These are phyloP conservation scores for Remorina albescens DNA, from an alignment of 2,797 vertebrate species.

Conservation along the genomic window DNA sequence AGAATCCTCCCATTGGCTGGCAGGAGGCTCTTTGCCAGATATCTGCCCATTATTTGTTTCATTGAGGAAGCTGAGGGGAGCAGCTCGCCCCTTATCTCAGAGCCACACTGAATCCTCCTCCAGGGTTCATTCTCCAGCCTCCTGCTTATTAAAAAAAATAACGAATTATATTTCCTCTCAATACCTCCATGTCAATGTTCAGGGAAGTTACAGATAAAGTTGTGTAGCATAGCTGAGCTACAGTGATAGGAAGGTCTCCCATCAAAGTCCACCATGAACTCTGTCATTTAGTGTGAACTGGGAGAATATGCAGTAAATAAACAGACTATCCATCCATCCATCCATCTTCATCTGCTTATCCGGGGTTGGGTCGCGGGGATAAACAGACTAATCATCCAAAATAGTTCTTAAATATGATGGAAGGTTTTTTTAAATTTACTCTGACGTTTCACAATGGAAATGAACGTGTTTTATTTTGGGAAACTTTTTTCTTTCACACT, in stretches of 20 bases:
- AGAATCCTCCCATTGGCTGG: constrained; percentile 43
- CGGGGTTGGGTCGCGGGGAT: too few species aligned
- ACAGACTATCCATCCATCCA: too few species aligned
- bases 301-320: neutral
- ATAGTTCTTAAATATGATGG: neutral
- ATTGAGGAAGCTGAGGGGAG: constrained; percentile 74
- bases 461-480: neutral
- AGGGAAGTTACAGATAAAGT: constrained; percentile 64
- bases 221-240: constrained; percentile 22
- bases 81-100: constrained; percentile 74
- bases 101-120: constrained; percentile 60
- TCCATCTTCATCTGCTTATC: too few species aligned
- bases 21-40: constrained; percentile 51
- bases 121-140: constrained; percentile 36
- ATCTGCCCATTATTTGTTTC: constrained; percentile 62
- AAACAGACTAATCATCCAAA: neutral
- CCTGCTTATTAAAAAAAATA: constrained; percentile 27
- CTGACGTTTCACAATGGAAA: too few species aligned
- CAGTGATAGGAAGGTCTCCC: constrained; percentile 61
- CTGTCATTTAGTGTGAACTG: neutral
- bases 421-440: neutral
- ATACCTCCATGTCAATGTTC: constrained; percentile 60
- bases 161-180: constrained; percentile 38
- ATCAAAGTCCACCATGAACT: neutral
- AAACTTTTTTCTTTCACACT: neutral